A percentile compares a stretch with the other conserved stretches of the same genome.
phyloP scores from a whole-genome alignment of 1,140 invertebrate species.

The Drosophila nebulosa region DNA sequence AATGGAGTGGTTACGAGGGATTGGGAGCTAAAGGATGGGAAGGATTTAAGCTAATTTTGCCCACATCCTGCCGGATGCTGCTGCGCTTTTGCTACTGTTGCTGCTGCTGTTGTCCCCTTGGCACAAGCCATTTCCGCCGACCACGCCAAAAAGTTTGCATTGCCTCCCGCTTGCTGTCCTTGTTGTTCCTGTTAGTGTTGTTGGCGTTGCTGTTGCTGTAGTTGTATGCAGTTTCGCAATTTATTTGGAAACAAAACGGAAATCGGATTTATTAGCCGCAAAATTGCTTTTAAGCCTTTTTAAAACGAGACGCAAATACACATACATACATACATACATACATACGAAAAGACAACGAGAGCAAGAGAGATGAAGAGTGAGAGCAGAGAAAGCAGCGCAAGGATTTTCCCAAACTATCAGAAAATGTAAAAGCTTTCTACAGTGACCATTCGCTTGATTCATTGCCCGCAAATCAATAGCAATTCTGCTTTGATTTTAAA shows the following conservation, averaged over 20 bases:
- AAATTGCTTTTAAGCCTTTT: constrained; percentile 77
- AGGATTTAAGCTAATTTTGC: background rate
- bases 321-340: background rate
- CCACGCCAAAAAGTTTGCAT: constrained; percentile 1
- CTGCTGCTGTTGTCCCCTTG: background rate
- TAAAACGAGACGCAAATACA: constrained; percentile 30
- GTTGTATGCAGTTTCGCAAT: constrained; percentile 38
- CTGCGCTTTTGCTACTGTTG: background rate
- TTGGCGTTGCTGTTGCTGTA: background rate
- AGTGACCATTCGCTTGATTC: background rate
- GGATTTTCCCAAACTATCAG: constrained; percentile 4
- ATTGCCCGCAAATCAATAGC: too few species aligned
- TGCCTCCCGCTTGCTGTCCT: background rate
- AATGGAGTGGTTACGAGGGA: too few species aligned
- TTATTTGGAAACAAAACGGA: constrained; percentile 77
- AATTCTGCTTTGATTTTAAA: too few species aligned
- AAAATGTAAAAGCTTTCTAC: background rate
- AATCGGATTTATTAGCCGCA: constrained; percentile 81
- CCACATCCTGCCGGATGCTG: constrained; percentile 7
- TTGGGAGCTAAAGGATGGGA: background rate
- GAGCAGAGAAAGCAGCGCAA: background rate
- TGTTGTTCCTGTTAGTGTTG: background rate
- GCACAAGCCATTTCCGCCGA: constrained; percentile 1
- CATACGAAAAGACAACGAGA: background rate
- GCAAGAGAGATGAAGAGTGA: background rate